phyloP scores from a whole-genome alignment of 2,888 invertebrate genomes.

The Quadriops clusia region DNA sequence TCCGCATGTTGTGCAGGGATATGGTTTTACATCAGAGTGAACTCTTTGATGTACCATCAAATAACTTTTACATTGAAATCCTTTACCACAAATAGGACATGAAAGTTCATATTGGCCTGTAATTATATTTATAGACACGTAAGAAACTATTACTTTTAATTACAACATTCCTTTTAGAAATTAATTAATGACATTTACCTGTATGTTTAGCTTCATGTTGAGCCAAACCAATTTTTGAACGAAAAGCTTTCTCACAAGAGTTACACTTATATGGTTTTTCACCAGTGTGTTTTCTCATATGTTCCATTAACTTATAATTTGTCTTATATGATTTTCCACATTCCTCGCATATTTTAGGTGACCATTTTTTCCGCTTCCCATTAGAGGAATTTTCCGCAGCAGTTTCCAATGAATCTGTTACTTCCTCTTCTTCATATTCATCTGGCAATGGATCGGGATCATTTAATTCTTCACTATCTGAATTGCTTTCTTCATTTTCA shows the following conservation, averaged over 20 bases:
- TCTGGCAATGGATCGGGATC: constrained; percentile 17
- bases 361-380: constrained; percentile 28
- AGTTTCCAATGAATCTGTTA: constrained; percentile 8
- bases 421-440: constrained; percentile 18
- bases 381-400: constrained; percentile 13
- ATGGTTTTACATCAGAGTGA: constrained; percentile 47
- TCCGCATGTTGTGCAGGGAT: constrained; percentile 44
- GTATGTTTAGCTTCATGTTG: constrained; percentile 51
- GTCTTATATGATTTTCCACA: constrained; percentile 48
- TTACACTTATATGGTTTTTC: constrained; percentile 47
- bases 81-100: constrained; percentile 48
- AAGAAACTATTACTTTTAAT: background rate
- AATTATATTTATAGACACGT: background rate
- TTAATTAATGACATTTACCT: constrained; percentile 23
- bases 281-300: constrained; percentile 48
- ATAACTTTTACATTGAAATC: constrained; percentile 49
- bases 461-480: constrained; percentile 20
- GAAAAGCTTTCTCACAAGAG: constrained; percentile 46
- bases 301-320: constrained; percentile 47
- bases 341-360: constrained; percentile 41
- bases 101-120: constrained; percentile 43
- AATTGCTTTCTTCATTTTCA: too few species aligned
- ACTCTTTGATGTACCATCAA: constrained; percentile 48
- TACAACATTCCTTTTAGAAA: background rate
- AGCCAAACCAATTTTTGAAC: constrained; percentile 47